phyloP scores from a whole-genome alignment of 92 coral and sea anemone species.

The Phymanthus crucifer region DNA sequence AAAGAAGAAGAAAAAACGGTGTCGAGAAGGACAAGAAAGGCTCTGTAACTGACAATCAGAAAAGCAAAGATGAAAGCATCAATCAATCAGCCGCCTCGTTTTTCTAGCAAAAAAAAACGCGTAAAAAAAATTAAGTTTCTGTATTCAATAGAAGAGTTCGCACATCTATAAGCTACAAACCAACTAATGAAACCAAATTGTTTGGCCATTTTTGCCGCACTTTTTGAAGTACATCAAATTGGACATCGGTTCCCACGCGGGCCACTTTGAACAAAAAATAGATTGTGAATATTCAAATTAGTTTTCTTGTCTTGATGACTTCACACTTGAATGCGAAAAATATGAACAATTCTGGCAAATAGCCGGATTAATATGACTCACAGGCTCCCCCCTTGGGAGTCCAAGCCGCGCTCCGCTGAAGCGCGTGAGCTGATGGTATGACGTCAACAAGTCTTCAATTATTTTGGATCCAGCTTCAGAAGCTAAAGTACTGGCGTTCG shows the following conservation, averaged over 20 bases:
- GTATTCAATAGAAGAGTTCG: background rate
- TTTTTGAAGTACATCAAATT: background rate
- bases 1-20: too few species aligned
- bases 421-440: conserved; percentile 3
- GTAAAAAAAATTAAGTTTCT: too few species aligned
- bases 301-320: conserved; percentile 7
- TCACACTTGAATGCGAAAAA: conserved; percentile 16
- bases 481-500: too few species aligned
- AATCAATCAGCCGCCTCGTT: too few species aligned
- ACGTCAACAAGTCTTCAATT: background rate
- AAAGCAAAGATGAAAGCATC: too few species aligned
- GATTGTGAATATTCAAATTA: conserved; percentile 14
- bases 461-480: background rate
- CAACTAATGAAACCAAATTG: background rate
- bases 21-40: too few species aligned
- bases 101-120: too few species aligned
- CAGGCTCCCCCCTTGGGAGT: conserved; percentile 10
- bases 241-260: background rate
- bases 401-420: conserved; percentile 6
- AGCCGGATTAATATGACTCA: background rate
- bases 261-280: background rate
- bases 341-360: background rate
- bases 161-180: background rate
- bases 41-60: too few species aligned
- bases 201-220: background rate